A percentile compares a stretch with the other conserved stretches of the same genome.
Evolutionary conservation across 64 coral and sea anemone genomes (phyloP).

Genomic region (Dendronephthya gigantea): DNA sequence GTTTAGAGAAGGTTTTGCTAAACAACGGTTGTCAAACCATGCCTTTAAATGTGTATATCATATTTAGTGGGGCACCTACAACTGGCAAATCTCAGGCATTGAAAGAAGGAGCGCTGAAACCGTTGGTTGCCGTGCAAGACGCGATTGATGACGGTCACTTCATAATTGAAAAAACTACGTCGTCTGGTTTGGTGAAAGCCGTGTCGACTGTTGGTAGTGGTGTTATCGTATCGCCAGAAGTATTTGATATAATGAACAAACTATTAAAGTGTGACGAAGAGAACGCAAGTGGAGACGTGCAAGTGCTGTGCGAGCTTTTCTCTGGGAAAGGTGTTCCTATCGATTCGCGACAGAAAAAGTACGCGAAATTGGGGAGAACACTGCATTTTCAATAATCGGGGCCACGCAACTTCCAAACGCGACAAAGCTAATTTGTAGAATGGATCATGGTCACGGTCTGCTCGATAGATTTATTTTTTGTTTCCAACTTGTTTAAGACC

Average conservation of each 20-base stretch:
- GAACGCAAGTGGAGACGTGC: constrained; percentile 17
- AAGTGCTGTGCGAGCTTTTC: not conserved
- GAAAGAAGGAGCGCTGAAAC: not conserved
- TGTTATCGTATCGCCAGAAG: constrained; percentile 20
- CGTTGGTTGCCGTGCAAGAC: not conserved
- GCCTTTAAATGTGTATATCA: too few relatives aligned
- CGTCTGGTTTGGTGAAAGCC: constrained; percentile 12
- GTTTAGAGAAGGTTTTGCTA: not conserved
- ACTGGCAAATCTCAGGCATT: constrained; percentile 3
- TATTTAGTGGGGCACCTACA: not conserved
- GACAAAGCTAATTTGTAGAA: too few relatives aligned
- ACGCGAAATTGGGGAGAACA: too few relatives aligned
- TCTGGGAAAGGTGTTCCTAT: too few relatives aligned
- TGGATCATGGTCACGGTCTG: too few relatives aligned
- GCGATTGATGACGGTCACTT: not conserved
- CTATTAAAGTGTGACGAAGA: too few relatives aligned
- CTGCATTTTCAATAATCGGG: not conserved
- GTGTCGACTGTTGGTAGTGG: not conserved
- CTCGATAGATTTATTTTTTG: too few relatives aligned
- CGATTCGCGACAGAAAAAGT: too few relatives aligned
- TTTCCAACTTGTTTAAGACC: too few relatives aligned
- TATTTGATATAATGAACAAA: constrained; percentile 6
- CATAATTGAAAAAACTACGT: constrained; percentile 26
- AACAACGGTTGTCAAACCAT: not conserved
- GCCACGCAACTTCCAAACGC: too few relatives aligned